Conservation (phyloP, 1,140 invertebrate genomes). For the Oryzaephilus surinamensis region DNA sequence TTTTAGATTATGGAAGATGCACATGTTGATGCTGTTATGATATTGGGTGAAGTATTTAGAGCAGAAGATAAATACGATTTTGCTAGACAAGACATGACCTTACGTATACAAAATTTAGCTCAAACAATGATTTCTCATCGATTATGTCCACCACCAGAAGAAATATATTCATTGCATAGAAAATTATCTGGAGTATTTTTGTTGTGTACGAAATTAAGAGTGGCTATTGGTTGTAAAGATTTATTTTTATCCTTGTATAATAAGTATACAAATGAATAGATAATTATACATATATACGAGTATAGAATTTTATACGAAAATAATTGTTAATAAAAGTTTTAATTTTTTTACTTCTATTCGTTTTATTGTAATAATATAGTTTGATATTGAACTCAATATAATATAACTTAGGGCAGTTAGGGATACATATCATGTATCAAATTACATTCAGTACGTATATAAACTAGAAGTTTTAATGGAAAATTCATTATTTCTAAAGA, state of each 20-base stretch:
- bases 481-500: too few relatives aligned
- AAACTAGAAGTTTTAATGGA: too few relatives aligned
- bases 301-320: not conserved
- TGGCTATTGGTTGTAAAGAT: conserved; percentile 72
- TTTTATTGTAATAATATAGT: conserved; percentile 3
- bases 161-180: conserved; percentile 96
- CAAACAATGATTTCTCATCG: conserved; percentile 91
- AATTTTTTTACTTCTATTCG: not conserved
- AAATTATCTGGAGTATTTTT: conserved; percentile 97
- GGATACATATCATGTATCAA: not conserved
- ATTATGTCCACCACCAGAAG: conserved; percentile 93
- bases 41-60: conserved; percentile 86
- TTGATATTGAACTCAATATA: conserved; percentile 1
- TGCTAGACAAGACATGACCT: conserved; percentile 66
- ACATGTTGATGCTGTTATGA: conserved; percentile 91
- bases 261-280: conserved; percentile 50
- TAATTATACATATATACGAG: not conserved
- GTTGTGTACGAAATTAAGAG: conserved; percentile 82
- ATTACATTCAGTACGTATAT: too few relatives aligned
- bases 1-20: conserved; percentile 82
- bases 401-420: conserved; percentile 1
- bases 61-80: conserved; percentile 77
- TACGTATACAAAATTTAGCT: conserved; percentile 70
- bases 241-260: conserved; percentile 76
- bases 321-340: not conserved